Base-by-base conservation (phyloP, 2,797 vertebrate genomes). In the Phoeniculus purpureus region DNA sequence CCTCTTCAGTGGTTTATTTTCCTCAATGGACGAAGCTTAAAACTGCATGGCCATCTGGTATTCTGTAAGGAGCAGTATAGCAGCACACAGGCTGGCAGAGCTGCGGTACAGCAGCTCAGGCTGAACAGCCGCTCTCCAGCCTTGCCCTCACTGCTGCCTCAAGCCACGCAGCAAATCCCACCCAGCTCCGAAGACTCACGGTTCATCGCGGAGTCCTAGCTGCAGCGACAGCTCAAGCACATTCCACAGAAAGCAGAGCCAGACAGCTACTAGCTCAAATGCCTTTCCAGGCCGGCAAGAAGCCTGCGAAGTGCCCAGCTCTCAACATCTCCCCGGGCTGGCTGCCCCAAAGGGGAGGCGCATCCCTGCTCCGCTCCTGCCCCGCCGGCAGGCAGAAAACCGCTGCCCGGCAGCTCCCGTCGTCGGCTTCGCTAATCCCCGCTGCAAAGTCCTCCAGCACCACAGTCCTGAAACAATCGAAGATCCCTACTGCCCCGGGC, bases 401-500 rank as follows among this genome's bases (percentile, higher is more conserved):
- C 78, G 0, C 55, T 7, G 8, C 58, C 48, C 80, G 55, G 72
- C 67, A n/a, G 78, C 40, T 80, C 61, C 6, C 70, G 50, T 51
- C 19, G 56, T 7, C 81, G 20, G 31, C 29, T 81, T 74, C 54
- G 60, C 80, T 84, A 79, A 71, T 85, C 85, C 92, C 77, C 12
- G 75, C 85, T 2, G 75, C 75, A 29, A 86, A 93, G 90, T 90
- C 83, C 76, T 79, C 71, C 82, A 43, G 93, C 92, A 90, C 89
- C 86, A 8, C 34, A 17, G 58, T 66, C 81, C 92, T 75, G 82
- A 45, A 50, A 25, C 27, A 17, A 6, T 54, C 23, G 58, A 13
- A 15, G 29, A 17, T 67, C 50, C 85, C 85, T 18, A 86, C 61
- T 6, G 79, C 58, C 89, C 16, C 72, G 61, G 60, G 91, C 78